These are phyloP conservation scores for Myopa testacea DNA, from an alignment of 2,888 invertebrate genomes.

Conservation along the genomic window DNA sequence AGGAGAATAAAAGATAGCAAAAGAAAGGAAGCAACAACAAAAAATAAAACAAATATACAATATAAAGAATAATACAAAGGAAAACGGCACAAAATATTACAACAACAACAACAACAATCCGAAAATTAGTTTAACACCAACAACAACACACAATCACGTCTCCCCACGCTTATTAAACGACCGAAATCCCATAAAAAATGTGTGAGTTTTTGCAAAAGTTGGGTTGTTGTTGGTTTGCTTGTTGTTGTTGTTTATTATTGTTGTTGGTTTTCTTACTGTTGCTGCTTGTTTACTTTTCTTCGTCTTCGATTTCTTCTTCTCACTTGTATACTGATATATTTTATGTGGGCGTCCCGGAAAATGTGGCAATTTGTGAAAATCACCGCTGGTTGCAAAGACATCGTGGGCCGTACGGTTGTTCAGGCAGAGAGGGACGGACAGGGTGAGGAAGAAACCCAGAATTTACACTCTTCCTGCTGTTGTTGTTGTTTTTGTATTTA, in stretches of 20 bases:
- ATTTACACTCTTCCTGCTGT: no score
- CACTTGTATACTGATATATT: not conserved
- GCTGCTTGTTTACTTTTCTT: not conserved
- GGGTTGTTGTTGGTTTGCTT: not conserved
- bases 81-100: not conserved
- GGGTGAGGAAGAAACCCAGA: not conserved
- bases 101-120: not conserved
- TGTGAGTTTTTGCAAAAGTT: not conserved
- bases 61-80: not conserved
- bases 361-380: conserved; percentile 43
- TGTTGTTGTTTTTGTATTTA: no score
- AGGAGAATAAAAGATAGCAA: conserved; percentile 10
- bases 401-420: not conserved
- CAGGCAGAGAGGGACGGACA: not conserved
- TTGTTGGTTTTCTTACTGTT: not conserved
- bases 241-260: not conserved
- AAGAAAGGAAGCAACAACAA: not conserved
- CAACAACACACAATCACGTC: not conserved
- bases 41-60: not conserved
- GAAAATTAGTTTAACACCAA: not conserved
- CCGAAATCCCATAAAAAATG: not conserved
- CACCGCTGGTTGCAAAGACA: not conserved
- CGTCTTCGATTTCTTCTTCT: not conserved
- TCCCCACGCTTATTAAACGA: not conserved
- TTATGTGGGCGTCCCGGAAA: conserved; percentile 44